A percentile compares a stretch with the other conserved stretches of the same genome.
Conservation (phyloP, 2,113 vertebrate genomes). For the Okapia johnstoni region DNA sequence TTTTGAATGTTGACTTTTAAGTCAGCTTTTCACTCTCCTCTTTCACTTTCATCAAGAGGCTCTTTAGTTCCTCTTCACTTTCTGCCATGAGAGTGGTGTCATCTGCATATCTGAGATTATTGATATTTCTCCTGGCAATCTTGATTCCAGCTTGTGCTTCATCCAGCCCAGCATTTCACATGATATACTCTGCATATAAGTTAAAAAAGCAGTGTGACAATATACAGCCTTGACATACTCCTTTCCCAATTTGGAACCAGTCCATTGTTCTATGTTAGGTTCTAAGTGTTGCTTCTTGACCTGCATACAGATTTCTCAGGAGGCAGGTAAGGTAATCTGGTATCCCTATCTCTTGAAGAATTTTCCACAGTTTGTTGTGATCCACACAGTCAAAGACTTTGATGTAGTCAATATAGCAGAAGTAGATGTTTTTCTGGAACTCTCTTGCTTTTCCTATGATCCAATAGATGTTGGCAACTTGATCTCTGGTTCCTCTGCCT, state of each 20-base stretch:
- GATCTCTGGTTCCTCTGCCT: background rate
- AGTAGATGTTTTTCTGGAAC: background rate
- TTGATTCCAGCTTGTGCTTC: background rate
- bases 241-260: background rate
- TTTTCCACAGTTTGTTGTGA: background rate
- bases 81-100: background rate
- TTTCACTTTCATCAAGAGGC: background rate
- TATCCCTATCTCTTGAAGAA: background rate
- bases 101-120: background rate
- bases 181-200: background rate
- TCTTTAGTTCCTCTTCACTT: rapidly evolving
- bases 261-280: background rate
- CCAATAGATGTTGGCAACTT: background rate
- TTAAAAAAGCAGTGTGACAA: background rate
- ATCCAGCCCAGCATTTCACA: background rate
- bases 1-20: background rate
- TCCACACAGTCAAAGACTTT: background rate
- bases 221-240: background rate
- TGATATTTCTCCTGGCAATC: background rate
- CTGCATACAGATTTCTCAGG: background rate
- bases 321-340: background rate
- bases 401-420: background rate
- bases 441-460: background rate
- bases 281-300: background rate
- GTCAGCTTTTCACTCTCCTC: background rate